These are phyloP conservation scores for Lepus timidus DNA, from an alignment of 2,113 vertebrate genomes.

Conservation along the genomic window DNA sequence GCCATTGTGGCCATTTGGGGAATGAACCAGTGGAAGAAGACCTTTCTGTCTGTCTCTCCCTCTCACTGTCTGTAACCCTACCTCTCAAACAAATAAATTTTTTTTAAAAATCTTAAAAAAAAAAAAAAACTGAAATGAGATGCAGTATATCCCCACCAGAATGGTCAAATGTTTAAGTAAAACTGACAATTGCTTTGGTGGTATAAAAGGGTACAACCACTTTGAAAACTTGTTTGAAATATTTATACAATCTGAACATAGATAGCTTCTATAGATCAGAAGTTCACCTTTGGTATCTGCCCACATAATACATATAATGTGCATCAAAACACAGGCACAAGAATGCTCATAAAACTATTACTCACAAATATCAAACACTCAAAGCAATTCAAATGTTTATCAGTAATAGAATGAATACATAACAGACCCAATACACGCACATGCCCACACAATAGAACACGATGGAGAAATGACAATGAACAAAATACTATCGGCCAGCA, in stretches of 20 bases:
- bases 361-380: neutral
- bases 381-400: neutral
- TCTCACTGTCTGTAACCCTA: too few relatives aligned
- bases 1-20: too few relatives aligned
- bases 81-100: too few relatives aligned
- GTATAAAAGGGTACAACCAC: neutral
- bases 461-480: neutral
- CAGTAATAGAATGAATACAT: neutral
- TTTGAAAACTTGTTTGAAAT: neutral
- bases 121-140: neutral
- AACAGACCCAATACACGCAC: fast-evolving
- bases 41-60: too few relatives aligned
- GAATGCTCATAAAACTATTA: neutral
- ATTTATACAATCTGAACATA: neutral
- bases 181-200: neutral
- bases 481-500: neutral
- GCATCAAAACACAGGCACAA: neutral
- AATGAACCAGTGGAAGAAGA: too few relatives aligned
- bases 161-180: neutral
- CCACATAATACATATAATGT: neutral
- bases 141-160: neutral
- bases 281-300: neutral
- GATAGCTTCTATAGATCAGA: neutral
- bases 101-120: too few relatives aligned
- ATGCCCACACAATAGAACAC: neutral